A percentile compares a stretch with the other conserved stretches of the same genome.
phyloP scores from a whole-genome alignment of 2,888 invertebrate genomes.

The Drosophila borealis region DNA sequence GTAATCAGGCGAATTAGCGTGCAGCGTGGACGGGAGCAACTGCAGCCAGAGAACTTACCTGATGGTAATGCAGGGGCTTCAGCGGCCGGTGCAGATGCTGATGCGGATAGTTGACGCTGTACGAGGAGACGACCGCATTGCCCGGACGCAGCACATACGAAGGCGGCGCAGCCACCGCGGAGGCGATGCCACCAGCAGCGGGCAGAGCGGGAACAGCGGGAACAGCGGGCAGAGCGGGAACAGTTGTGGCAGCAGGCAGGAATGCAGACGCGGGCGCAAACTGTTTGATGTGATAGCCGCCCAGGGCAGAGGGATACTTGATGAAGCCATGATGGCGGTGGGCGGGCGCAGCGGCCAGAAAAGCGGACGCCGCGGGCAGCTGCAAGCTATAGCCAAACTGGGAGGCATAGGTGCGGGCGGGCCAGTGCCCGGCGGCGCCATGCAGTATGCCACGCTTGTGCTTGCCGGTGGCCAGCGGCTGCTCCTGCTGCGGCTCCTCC shows the following conservation, averaged over 20 bases:
- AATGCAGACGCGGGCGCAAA: constrained; percentile 29
- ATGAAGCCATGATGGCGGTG: constrained; percentile 52
- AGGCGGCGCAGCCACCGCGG: constrained; percentile 50
- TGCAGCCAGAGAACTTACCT: constrained; percentile 36
- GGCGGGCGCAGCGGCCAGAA: constrained; percentile 57
- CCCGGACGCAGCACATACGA: constrained; percentile 82
- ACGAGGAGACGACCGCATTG: constrained; percentile 82
- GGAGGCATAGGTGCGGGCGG: constrained; percentile 78
- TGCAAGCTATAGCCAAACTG: constrained; percentile 82
- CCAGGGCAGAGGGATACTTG: constrained; percentile 52
- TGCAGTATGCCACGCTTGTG: constrained; percentile 80
- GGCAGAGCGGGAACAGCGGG: constrained; percentile 34
- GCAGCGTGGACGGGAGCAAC: background rate
- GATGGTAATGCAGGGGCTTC: constrained; percentile 67
- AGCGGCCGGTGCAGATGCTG: constrained; percentile 73
- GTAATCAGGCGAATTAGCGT: background rate
- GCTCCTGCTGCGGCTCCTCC: constrained; percentile 3
- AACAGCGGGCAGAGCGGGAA: constrained; percentile 27
- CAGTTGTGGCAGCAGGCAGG: constrained; percentile 16
- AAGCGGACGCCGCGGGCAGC: constrained; percentile 67
- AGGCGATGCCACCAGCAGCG: constrained; percentile 36
- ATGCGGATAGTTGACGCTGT: constrained; percentile 83
- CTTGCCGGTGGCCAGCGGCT: constrained; percentile 48
- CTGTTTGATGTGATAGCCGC: constrained; percentile 49
- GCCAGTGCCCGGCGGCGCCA: constrained; percentile 71